Evolutionary conservation across 2,888 invertebrate genomes (phyloP), one percentile per base, ranked within the genome.

Genomic region (Elmis aenea): DNA sequence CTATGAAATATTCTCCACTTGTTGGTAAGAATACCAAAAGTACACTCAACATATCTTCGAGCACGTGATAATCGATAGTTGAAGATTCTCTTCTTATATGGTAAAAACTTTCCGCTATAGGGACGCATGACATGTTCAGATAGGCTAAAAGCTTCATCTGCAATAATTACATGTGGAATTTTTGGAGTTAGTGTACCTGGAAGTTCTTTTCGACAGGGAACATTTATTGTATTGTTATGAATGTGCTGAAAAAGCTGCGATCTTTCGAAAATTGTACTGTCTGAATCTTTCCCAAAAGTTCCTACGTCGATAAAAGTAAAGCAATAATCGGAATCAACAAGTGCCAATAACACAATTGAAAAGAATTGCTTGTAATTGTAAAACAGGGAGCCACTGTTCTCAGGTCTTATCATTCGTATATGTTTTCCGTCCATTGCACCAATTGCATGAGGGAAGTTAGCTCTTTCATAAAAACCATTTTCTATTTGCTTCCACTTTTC

Each of bases 81-180:
- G 24, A 41, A 41, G 10, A 37, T 14, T 14, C 23, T 16, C 20
- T 36, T 11, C 25, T 32, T 41, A 52, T 10, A 50, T 34, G 53
- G 53, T 40, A 54, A 57, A 38, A 53, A 43, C 29, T 41, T 50
- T 50, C 51, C 41, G 22, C 42, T 38, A 47, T 44, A 55, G 32
- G 53, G 49, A 5, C 52, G 46, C 48, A 54, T 46, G 38, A 57
- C 23, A 46, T 52, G 49, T 39, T 54, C 42, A 35, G 38, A 22
- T 41, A 58, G 48, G 4, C 47, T 49, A 36, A 57, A 57, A 14
- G 49, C 52, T 45, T 53, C 54, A 48, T 54, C 54, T 27, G 52
- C 55, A 37, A 57, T 48, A 33, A 57, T 31, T 37, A 53, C 51
- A 46, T 34, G 37, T 9, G 42, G 47, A 22, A 45, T 20, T 21